Evolutionary conservation across 1,140 invertebrate species (phyloP).

Genomic region (Phortica variegata): DNA sequence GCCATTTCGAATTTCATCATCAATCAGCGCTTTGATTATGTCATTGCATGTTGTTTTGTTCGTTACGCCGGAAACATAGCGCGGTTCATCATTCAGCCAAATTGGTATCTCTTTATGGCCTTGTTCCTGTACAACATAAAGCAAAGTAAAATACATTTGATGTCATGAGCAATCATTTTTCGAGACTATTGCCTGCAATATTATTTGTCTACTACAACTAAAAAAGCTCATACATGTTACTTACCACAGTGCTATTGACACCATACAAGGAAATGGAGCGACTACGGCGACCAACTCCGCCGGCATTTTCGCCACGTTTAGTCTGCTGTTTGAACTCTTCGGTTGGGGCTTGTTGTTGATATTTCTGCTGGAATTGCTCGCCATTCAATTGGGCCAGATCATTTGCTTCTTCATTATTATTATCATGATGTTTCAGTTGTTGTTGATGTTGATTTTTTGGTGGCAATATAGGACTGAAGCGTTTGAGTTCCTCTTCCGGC

Average conservation of each 20-base stretch:
- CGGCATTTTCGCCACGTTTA: slow-evolving; percentile 28
- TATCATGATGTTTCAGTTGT: slow-evolving; percentile 30
- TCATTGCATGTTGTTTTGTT: slow-evolving; percentile 55
- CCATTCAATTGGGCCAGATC: no score
- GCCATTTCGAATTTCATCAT: slow-evolving; percentile 43
- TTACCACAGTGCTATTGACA: slow-evolving; percentile 50
- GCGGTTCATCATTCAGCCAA: slow-evolving; percentile 48
- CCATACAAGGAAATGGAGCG: slow-evolving; percentile 47
- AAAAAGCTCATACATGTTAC: no score
- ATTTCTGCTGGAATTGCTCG: slow-evolving; percentile 20
- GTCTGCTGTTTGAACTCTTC: slow-evolving; percentile 18
- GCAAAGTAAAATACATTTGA: background rate
- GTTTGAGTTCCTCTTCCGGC: slow-evolving; percentile 25
- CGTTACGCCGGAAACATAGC: slow-evolving; percentile 54
- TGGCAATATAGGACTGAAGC: slow-evolving; percentile 43
- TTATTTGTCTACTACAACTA: no score
- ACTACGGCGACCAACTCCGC: slow-evolving; percentile 30
- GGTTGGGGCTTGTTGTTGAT: slow-evolving; percentile 9
- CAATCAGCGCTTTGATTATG: slow-evolving; percentile 56
- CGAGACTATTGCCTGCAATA: no score
- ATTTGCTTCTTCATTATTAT: slow-evolving; percentile 23
- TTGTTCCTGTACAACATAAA: slow-evolving; percentile 26
- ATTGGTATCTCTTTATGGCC: slow-evolving; percentile 52
- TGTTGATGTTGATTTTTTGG: slow-evolving; percentile 26
- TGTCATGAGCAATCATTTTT: no score